Base-by-base conservation (phyloP, 1,140 invertebrate species). In the Homalodisca vitripennis region DNA sequence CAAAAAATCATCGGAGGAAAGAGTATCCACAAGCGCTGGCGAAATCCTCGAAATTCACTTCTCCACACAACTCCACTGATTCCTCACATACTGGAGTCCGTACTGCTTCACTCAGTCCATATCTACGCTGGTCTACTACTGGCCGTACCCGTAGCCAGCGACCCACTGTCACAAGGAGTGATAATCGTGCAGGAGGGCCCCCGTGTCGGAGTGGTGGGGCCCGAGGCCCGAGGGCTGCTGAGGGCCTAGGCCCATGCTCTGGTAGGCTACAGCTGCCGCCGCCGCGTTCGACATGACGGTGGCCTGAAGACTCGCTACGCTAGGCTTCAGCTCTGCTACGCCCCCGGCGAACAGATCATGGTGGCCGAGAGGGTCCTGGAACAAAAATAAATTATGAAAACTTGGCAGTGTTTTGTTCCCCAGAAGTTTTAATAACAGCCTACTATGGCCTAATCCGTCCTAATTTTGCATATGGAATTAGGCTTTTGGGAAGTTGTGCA, bases 91-190 rank as follows among this genome's bases (percentile, higher is more conserved):
- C n/a, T 17, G 6, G 34, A 41, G 6, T 41, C 34, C 6, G 34
- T 41, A 41, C 34, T 41, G 6, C 17, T 17, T 41, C 34, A 41
- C 34, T 41, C 34, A 41, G 34, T 41, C 34, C 34, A 17, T 41
- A 6, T n/a, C 12, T 53, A 20, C 48, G 48, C 48, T 47, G 31
- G 68, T 57, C 62, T n/a, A n/a, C 70, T 70, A 82, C 75, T 86
- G 29, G 77, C 79, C 72, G 79, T 75, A 72, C 69, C 70, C 69
- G 69, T 76, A 77, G 62, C 74, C 74, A 71, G 75, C 72, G 48
- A 72, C 76, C 75, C 76, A 78, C 74, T 77, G 76, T 78, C 77
- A 78, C 74, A 78, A 78, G 27, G 70, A 74, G 73, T 77, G 75
- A 47, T 77, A 77, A 67, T 77, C 74, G 70, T 77, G 75, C 3